Conservation (phyloP, 2,888 invertebrate species). For the Thyatira batis region DNA sequence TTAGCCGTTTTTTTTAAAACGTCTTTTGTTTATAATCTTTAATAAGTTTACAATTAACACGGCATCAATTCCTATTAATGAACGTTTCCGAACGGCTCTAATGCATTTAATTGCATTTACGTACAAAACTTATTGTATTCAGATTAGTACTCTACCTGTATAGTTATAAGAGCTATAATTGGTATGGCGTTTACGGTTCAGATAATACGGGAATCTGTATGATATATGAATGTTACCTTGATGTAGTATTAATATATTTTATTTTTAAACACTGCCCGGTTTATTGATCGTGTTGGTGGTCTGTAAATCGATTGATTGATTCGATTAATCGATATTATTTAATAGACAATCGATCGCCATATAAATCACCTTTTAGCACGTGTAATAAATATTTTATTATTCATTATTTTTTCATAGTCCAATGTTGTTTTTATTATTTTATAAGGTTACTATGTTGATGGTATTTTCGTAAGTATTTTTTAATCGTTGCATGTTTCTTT, state of each 20-base stretch:
- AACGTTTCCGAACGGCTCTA: not conserved
- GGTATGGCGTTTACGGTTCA: slow-evolving; percentile 11
- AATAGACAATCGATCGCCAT: not conserved
- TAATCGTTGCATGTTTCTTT: not conserved
- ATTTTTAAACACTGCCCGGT: not conserved
- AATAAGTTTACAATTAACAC: slow-evolving; percentile 5
- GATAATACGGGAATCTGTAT: slow-evolving; percentile 8
- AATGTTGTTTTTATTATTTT: slow-evolving; percentile 3
- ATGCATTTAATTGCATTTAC: slow-evolving; percentile 27
- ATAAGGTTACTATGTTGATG: not conserved
- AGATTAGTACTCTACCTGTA: not conserved
- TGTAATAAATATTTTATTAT: not conserved
- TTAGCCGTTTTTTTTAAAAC: too few species aligned
- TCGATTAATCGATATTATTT: not conserved
- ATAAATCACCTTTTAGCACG: not conserved
- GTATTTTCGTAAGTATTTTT: not conserved
- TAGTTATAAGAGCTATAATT: not conserved
- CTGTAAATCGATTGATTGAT: not conserved
- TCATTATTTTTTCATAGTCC: not conserved
- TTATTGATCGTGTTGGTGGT: not conserved
- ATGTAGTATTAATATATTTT: slow-evolving; percentile 27
- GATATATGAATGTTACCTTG: slow-evolving; percentile 25
- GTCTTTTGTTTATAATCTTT: too few species aligned
- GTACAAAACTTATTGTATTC: slow-evolving; percentile 13
- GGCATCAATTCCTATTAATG: slow-evolving; percentile 16